Evolutionary conservation across 1,140 invertebrate genomes (phyloP).

Genomic region (Caenorhabditis brenneri): DNA sequence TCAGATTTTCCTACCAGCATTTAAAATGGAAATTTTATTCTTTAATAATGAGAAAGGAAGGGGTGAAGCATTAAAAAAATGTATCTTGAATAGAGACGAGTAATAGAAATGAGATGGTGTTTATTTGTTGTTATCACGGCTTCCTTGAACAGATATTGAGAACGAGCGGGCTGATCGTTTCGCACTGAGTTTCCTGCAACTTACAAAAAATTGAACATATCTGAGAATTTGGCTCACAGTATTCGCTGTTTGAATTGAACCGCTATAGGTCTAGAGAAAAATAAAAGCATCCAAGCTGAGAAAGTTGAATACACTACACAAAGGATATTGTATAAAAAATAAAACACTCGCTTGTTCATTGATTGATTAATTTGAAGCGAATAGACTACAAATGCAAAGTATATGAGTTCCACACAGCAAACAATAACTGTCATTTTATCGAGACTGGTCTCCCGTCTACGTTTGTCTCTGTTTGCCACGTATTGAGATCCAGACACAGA

Average conservation of each 20-base stretch:
- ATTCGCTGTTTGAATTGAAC: not conserved
- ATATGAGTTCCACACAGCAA: not conserved
- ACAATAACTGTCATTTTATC: constrained; percentile 27
- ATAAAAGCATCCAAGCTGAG: not conserved
- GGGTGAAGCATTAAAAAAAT: too few species aligned
- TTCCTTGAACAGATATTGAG: constrained; percentile 5
- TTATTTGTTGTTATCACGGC: constrained; percentile 6
- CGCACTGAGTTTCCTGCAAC: not conserved
- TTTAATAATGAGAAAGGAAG: too few species aligned
- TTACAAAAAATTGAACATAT: not conserved
- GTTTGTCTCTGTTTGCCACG: not conserved
- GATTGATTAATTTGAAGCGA: constrained; percentile 21
- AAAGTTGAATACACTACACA: not conserved
- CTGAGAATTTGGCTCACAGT: not conserved
- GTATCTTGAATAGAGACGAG: too few species aligned
- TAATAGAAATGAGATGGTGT: not conserved
- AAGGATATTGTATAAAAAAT: constrained; percentile 16
- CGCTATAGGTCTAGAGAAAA: constrained; percentile 7
- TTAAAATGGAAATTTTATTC: too few species aligned
- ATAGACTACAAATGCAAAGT: constrained; percentile 28
- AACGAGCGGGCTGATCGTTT: not conserved
- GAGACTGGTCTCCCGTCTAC: not conserved
- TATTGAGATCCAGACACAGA: not conserved
- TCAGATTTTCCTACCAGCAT: too few species aligned
- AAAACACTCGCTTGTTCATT: constrained; percentile 30